Conservation (phyloP, 2,888 invertebrate genomes). For the Cephus sareptanus region DNA sequence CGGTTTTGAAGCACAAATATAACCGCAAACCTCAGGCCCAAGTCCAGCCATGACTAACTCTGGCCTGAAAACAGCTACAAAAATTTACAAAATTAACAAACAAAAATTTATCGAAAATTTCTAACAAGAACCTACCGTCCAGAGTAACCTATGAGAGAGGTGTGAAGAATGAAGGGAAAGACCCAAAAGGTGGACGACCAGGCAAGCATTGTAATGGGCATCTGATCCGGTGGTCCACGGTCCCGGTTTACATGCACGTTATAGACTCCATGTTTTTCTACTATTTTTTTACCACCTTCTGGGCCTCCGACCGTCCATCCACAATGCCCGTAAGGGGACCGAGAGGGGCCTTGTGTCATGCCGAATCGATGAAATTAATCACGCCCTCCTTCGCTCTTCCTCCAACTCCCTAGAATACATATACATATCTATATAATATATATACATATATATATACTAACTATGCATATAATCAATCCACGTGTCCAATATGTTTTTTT, state of each 20-base stretch:
- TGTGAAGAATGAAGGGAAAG: neutral
- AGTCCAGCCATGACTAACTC: neutral
- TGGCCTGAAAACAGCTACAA: neutral
- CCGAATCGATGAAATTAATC: slow-evolving; percentile 22
- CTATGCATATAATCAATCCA: neutral
- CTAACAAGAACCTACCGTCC: neutral
- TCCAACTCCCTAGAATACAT: neutral
- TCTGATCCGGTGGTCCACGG: slow-evolving; percentile 5
- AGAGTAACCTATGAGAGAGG: neutral
- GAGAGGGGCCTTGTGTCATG: slow-evolving; percentile 16
- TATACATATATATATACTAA: neutral
- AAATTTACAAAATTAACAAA: neutral
- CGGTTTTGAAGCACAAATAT: neutral
- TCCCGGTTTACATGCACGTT: slow-evolving; percentile 4
- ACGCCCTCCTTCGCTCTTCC: slow-evolving; percentile 14
- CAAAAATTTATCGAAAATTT: neutral
- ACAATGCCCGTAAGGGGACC: neutral
- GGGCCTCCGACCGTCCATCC: neutral
- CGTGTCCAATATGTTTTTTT: too few relatives aligned
- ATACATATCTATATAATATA: neutral
- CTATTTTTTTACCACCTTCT: slow-evolving; percentile 11
- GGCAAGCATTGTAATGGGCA: neutral
- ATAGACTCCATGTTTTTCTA: neutral
- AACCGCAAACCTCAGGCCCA: neutral
- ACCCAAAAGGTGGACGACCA: neutral